phyloP scores from a whole-genome alignment of 2,113 vertebrate genomes.

The Periophthalmodon schlosseri region DNA sequence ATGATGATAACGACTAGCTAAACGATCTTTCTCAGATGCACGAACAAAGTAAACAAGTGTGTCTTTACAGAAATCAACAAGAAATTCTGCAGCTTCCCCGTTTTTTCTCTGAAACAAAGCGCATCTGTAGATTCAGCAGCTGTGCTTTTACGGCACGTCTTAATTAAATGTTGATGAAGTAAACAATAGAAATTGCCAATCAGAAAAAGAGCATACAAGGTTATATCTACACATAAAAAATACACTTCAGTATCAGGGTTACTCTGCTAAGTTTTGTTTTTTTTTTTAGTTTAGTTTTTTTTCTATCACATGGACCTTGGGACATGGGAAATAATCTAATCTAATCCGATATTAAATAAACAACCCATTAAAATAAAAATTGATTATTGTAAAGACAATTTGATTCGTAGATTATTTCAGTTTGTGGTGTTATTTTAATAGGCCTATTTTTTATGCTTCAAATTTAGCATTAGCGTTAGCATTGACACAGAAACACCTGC shows the following conservation, averaged over 20 bases:
- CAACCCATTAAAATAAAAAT: no score
- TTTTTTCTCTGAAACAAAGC: background rate
- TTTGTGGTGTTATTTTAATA: no score
- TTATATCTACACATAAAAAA: background rate
- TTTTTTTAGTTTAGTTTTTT: background rate
- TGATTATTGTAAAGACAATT: no score
- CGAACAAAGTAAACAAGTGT: conserved; percentile 11
- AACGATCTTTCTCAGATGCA: conserved; percentile 17
- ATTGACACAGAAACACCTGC: no score
- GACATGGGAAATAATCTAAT: no score
- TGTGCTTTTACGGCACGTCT: conserved; percentile 3
- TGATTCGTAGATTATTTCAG: no score
- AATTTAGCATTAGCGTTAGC: no score
- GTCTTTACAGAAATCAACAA: conserved; percentile 6
- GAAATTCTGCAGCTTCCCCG: background rate
- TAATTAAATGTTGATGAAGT: conserved; percentile 12
- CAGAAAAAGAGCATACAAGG: background rate
- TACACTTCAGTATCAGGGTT: background rate
- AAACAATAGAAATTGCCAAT: conserved; percentile 5
- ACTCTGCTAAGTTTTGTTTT: background rate
- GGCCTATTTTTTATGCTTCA: no score
- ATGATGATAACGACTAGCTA: conserved; percentile 3
- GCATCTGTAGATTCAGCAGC: conserved; percentile 6
- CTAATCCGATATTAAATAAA: no score
- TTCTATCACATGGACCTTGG: no score